Base-by-base conservation (phyloP, 1,140 invertebrate species). In the Heliconius melpomene region DNA sequence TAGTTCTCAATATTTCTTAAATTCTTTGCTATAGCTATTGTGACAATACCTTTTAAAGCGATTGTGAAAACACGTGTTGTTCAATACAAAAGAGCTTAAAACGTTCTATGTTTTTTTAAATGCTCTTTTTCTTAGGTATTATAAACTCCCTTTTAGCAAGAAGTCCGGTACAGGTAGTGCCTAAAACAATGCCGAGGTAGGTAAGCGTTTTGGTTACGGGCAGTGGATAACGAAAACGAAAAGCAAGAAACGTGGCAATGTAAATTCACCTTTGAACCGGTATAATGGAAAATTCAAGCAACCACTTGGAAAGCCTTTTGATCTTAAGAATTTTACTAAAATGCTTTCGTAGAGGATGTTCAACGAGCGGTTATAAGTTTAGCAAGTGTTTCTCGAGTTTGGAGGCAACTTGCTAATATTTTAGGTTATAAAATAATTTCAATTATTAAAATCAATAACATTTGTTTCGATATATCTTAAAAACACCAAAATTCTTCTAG, bases 231-330 rank as follows among this genome's bases (percentile, higher is more conserved):
- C 66, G 40, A 78, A 77, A 81, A 66, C 29, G 76, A 81, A 77
- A 81, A 83, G 78, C 76, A 82, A 79, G 81, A 74, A 83, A 82
- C 82, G 77, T 82, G 86, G 83, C 84, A 86, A 89, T 85, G 86
- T 87, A 87, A 88, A 91, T 91, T 87, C 86, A 87, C 83, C 85
- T 87, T 88, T 86, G 86, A 89, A 87, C 84, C 85, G 87, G 86
- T 89, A 87, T 91, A 90, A 91, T 91, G 88, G 89, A 89, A 93
- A 93, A 88, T 93, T 93, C 87, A 83, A 86, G 84, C 86, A 91
- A 91, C 90, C 89, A 86, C 89, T 91, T 85, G 89, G 87, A 91
- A 91, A 89, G 79, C 82, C 90, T 89, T 93, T 93, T 93, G 89
- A 93, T 92, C 91, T 91, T 87, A 84, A 86, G 87, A 90, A 88